Evolutionary conservation across 1,140 invertebrate species (phyloP).

Genomic region (Hylaeus volcanicus): DNA sequence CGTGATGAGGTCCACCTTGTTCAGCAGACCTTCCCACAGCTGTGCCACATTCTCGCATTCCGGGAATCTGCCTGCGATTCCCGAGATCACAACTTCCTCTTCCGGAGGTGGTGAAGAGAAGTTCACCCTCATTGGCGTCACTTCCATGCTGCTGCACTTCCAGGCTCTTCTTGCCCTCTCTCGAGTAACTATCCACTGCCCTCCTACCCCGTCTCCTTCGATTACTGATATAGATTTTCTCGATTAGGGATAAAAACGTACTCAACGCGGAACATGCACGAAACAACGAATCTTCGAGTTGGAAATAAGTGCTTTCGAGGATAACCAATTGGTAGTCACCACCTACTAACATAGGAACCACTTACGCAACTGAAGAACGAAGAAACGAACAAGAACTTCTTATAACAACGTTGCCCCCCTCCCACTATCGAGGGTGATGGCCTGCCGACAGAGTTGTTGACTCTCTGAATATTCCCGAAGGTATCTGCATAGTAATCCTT

Average conservation of each 20-base stretch:
- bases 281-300: background rate
- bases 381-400: constrained; percentile 42
- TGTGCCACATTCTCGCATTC: constrained; percentile 90
- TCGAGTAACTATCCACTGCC: background rate
- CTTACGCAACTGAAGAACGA: constrained; percentile 28
- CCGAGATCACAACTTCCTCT: constrained; percentile 91
- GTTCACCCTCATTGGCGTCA: background rate
- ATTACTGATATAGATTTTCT: background rate
- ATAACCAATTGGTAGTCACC: background rate
- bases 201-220: background rate
- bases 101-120: constrained; percentile 73
- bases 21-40: constrained; percentile 89
- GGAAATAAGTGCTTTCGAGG: background rate
- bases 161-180: background rate
- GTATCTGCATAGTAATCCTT: constrained; percentile 51
- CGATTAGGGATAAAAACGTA: no score
- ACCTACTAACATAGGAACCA: background rate
- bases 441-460: background rate
- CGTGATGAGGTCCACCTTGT: constrained; percentile 90
- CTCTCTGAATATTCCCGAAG: constrained; percentile 56
- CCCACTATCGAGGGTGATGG: constrained; percentile 10
- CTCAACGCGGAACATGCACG: background rate
- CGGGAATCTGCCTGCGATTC: constrained; percentile 92
- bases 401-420: constrained; percentile 67
- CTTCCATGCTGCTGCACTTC: background rate